Evolutionary conservation across 2,113 vertebrate species (phyloP).

Genomic region (Galbula dea): DNA sequence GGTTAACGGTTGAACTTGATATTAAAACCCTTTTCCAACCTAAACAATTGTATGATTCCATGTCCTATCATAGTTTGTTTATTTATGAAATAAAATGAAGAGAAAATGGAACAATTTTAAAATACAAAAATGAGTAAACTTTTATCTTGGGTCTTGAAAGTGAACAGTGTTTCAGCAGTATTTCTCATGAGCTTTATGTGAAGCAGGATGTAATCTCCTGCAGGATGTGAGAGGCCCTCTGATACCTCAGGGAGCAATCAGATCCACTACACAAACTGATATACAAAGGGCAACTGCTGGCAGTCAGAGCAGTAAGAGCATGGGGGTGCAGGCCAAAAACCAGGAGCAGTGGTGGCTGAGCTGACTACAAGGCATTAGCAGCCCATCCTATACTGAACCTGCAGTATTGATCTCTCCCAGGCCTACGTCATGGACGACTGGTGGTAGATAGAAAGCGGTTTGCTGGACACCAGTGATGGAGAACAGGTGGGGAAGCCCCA

Average conservation of each 20-base stretch:
- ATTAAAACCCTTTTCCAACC: neutral
- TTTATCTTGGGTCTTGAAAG: neutral
- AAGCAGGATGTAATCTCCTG: neutral
- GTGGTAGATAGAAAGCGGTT: neutral
- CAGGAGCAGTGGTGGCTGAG: neutral
- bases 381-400: neutral
- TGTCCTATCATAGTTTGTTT: neutral
- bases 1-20: neutral
- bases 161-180: neutral
- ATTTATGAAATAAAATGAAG: neutral
- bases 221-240: accelerated
- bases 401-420: neutral
- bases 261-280: neutral
- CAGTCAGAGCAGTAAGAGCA: too few species aligned
- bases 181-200: neutral
- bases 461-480: neutral
- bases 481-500: neutral
- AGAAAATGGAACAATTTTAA: neutral
- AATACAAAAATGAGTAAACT: neutral
- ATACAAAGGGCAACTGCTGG: neutral
- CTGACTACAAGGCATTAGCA: neutral
- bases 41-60: neutral
- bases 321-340: neutral
- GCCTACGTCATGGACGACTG: neutral
- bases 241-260: neutral